These are phyloP conservation scores for Diachrysia chrysitis DNA, from an alignment of 2,888 invertebrate genomes.

Conservation along the genomic window DNA sequence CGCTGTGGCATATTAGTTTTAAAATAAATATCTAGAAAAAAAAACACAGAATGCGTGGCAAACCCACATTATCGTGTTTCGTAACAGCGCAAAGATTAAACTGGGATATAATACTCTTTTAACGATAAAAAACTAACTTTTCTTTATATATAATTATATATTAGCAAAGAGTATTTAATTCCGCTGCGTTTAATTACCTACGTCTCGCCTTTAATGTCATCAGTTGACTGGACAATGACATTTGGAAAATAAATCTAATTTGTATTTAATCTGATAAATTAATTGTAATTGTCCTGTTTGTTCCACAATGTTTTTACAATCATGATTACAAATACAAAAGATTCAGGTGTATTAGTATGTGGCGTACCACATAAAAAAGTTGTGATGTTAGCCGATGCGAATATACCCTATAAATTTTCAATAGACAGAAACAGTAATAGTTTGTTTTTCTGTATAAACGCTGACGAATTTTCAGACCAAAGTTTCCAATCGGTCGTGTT, in stretches of 20 bases:
- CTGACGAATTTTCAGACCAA: conserved; percentile 77
- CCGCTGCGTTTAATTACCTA: neutral
- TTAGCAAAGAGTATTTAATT: neutral
- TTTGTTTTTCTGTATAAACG: conserved; percentile 77
- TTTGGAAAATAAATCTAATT: neutral
- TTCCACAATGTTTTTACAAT: conserved; percentile 30
- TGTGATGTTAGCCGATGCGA: conserved; percentile 73
- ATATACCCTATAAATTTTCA: conserved; percentile 75
- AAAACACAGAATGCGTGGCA: neutral
- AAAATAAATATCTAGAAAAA: neutral
- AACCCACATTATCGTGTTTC: neutral
- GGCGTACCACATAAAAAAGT: conserved; percentile 64
- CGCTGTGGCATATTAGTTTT: neutral
- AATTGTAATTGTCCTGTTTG: conserved; percentile 20
- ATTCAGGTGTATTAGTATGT: conserved; percentile 48
- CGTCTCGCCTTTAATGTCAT: neutral
- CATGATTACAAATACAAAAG: conserved; percentile 43
- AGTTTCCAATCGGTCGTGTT: conserved; percentile 75
- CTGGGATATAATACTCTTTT: neutral
- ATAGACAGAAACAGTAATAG: conserved; percentile 68
- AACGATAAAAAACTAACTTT: neutral
- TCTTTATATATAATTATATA: too few relatives aligned
- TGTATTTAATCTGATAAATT: conserved; percentile 27
- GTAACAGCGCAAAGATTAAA: neutral
- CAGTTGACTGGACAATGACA: neutral